Evolutionary conservation across 2,888 invertebrate species (phyloP).

Genomic region (Polia nebulosa): DNA sequence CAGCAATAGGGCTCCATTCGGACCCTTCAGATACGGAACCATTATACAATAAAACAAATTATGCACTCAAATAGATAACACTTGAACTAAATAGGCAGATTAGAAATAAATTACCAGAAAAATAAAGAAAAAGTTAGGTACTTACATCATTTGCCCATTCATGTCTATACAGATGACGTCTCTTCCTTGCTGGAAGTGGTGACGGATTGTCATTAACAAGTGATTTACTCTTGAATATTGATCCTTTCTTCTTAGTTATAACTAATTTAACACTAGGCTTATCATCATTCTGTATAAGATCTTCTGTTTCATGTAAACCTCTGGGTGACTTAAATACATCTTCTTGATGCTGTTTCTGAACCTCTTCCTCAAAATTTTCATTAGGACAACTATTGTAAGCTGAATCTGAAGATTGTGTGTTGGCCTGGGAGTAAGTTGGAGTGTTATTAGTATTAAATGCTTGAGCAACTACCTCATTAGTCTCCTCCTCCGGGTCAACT

Average conservation of each 20-base stretch:
- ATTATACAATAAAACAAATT: slow-evolving; percentile 10
- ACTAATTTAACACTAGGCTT: slow-evolving; percentile 93
- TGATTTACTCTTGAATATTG: slow-evolving; percentile 96
- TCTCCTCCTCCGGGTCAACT: slow-evolving; percentile 70
- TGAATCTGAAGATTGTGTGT: slow-evolving; percentile 84
- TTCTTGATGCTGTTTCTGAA: slow-evolving; percentile 81
- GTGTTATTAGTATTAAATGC: slow-evolving; percentile 75
- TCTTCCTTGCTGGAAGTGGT: slow-evolving; percentile 92
- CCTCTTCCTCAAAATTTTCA: slow-evolving; percentile 86
- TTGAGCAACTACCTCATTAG: slow-evolving; percentile 68
- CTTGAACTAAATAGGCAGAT: background rate
- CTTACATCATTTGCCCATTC: slow-evolving; percentile 96
- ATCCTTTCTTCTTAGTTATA: slow-evolving; percentile 96
- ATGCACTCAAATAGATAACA: background rate
- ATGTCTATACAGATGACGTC: slow-evolving; percentile 96
- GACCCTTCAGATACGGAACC: too few species aligned
- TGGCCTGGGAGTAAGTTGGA: slow-evolving; percentile 77
- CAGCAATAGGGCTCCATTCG: too few species aligned
- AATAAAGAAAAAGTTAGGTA: slow-evolving; percentile 48
- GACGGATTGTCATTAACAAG: slow-evolving; percentile 92
- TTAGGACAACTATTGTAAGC: slow-evolving; percentile 88
- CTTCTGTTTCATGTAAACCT: slow-evolving; percentile 80
- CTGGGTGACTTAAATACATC: slow-evolving; percentile 88
- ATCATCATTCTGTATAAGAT: slow-evolving; percentile 81
- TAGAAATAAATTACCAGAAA: background rate